These are phyloP conservation scores for Nettapus auritus DNA, from an alignment of 2,113 vertebrate genomes.

Conservation along the genomic window DNA sequence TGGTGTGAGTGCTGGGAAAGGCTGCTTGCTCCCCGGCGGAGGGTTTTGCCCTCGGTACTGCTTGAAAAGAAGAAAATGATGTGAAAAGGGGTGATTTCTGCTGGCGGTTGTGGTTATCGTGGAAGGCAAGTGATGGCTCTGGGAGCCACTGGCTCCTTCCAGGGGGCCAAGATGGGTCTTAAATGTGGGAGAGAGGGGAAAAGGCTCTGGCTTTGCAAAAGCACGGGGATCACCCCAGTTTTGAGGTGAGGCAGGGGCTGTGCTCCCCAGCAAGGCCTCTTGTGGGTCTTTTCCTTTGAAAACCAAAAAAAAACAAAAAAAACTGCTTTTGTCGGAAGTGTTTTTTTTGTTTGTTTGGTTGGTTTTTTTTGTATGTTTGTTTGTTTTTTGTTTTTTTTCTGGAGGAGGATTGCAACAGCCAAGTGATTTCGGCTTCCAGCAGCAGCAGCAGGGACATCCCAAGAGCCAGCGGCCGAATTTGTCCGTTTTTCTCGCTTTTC, in stretches of 20 bases:
- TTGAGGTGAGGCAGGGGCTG: neutral
- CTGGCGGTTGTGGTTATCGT: accelerated
- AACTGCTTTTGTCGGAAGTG: neutral
- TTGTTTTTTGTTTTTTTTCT: neutral
- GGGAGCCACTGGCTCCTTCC: neutral
- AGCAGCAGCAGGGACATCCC: neutral
- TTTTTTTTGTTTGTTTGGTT: neutral
- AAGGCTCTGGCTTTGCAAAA: neutral
- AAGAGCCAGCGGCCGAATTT: neutral
- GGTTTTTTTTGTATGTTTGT: too few species aligned
- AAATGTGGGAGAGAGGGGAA: neutral
- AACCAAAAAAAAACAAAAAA: too few species aligned
- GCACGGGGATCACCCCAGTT: accelerated
- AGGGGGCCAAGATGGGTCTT: accelerated
- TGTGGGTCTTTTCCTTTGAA: accelerated
- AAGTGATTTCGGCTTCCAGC: neutral
- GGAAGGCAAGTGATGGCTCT: accelerated
- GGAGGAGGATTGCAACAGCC: neutral
- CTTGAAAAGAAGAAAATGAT: neutral
- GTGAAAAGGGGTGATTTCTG: accelerated
- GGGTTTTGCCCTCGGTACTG: neutral
- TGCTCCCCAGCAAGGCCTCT: neutral
- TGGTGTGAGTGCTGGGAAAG: accelerated
- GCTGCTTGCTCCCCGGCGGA: neutral
- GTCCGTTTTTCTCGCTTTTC: neutral